These are phyloP conservation scores for Euleptes europaea DNA, from an alignment of 2,113 vertebrate species.

Conservation along the genomic window DNA sequence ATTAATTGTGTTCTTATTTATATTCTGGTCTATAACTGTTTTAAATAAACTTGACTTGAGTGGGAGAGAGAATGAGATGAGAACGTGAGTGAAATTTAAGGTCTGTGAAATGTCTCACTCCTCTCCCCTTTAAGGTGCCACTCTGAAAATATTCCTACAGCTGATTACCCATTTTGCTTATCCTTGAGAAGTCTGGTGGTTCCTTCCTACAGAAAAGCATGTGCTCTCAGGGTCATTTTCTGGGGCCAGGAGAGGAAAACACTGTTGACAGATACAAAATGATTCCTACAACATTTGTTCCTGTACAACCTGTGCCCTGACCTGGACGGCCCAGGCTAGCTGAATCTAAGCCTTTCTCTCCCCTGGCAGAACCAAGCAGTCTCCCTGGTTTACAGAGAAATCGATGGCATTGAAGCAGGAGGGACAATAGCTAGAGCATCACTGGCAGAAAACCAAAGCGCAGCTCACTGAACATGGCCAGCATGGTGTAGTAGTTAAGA, in stretches of 20 bases:
- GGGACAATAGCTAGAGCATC: too few species aligned
- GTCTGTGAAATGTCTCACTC: neutral
- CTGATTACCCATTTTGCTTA: neutral
- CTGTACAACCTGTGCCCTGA: neutral
- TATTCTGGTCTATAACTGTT: too few species aligned
- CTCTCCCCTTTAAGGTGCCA: neutral
- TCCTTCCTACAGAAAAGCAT: neutral
- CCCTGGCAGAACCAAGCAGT: neutral
- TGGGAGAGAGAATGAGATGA: neutral
- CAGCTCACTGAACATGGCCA: too few species aligned
- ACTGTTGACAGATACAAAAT: neutral
- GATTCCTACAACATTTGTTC: neutral
- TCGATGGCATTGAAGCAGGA: too few species aligned
- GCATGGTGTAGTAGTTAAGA: too few species aligned
- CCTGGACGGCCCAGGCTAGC: neutral
- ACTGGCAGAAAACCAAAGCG: too few species aligned
- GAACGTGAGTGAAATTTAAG: neutral
- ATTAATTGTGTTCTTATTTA: too few species aligned
- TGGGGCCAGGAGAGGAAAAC: neutral
- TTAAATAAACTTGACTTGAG: too few species aligned
- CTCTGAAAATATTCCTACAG: neutral
- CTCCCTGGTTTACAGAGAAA: neutral
- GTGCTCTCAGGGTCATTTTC: neutral
- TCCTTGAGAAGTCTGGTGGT: neutral
- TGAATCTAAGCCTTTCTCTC: too few species aligned